Conservation (phyloP, 2,113 vertebrate species). For the Oryctolagus cuniculus region mOryCun1.1 NC_091440.1:13618001-13618500, state of each 20-base stretch:
- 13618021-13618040: neutral
- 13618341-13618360: neutral
- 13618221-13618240: neutral
- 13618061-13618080: neutral
- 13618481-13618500: neutral
- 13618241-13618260: neutral
- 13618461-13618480: slow-evolving; percentile 16
- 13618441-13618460: slow-evolving; percentile 40
- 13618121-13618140: neutral
- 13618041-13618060: slow-evolving; percentile 20
- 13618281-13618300: neutral
- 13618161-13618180: neutral
- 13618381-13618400: slow-evolving; percentile 48
- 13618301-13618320: neutral
- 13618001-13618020: neutral
- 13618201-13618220: neutral
- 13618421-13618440: neutral
- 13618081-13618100: neutral
- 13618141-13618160: neutral
- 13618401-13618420: neutral
- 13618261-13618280: neutral
- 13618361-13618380: neutral
- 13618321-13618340: neutral
- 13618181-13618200: neutral
- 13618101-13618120: neutral